Base-by-base conservation (phyloP, 2,888 invertebrate genomes). In the Dryadula phaetusa region DNA sequence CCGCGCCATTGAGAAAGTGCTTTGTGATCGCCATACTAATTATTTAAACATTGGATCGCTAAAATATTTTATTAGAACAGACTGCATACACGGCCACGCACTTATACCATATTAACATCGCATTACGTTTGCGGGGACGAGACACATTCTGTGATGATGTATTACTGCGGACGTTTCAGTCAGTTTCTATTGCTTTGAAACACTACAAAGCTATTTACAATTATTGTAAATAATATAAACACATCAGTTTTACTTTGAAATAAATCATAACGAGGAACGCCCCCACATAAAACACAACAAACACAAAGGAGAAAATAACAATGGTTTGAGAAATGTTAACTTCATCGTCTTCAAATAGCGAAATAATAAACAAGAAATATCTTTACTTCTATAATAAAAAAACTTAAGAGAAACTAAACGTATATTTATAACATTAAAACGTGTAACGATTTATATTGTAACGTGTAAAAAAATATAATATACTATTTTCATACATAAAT, bases 1-100 rank as follows among this genome's bases (percentile, higher is more conserved):
- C 82, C 87, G 88, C 85, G 81, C 88, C 91, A 91, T 92, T 90
- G 91, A 90, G 91, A 91, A 90, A 92, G 91, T 90, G 84, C 86
- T 88, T 82, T 88, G 90, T 88, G 91, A 88, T 86, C 86, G 86
- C 81, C 82, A 91, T 92, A 91, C 90, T 88, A 90, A 92, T 90
- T 86, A 74, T 74, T 82, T 78, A 75, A 78, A 61, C 66, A 62
- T 82, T 84, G 85, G 86, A 86, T 87, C 82, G 81, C 81, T 84
- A 83, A 84, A 83, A 83, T 79, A 82, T 82, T 85, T 81, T 80
- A 82, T 79, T 77, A 77, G 74, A 72, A 74, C 70, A 69, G 70
- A 72, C 63, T 64, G 62, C 75, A 73, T 66, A 62, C 66, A 66
- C 56, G 49, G 54, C 44, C 53, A 53, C 49, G 42, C 40, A 69